Evolutionary conservation across 2,888 invertebrate species (phyloP).

Genomic region (Helicoverpa assulta): DNA sequence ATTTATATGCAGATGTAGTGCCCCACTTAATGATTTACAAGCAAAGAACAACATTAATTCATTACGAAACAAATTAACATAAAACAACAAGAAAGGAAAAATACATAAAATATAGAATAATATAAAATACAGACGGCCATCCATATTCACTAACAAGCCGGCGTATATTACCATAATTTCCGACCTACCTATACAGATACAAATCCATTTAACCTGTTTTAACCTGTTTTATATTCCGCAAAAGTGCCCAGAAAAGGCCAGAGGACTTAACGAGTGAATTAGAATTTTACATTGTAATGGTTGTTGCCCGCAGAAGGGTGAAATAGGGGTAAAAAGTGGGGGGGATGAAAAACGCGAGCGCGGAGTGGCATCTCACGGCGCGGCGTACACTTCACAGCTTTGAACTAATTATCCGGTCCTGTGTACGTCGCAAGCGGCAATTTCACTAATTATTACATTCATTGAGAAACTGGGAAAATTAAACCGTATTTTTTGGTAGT

Average conservation of each 20-base stretch:
- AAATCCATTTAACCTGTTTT: slow-evolving; percentile 75
- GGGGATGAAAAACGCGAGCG: slow-evolving; percentile 48
- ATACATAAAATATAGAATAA: slow-evolving; percentile 60
- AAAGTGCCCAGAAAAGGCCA: slow-evolving; percentile 74
- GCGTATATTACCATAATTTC: slow-evolving; percentile 67
- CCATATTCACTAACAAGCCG: slow-evolving; percentile 64
- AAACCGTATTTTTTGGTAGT: slow-evolving; percentile 54
- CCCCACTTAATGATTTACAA: slow-evolving; percentile 50
- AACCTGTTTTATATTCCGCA: slow-evolving; percentile 76
- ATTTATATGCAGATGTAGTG: slow-evolving; percentile 51
- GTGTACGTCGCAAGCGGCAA: slow-evolving; percentile 56
- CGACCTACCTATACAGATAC: slow-evolving; percentile 66
- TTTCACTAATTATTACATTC: slow-evolving; percentile 66
- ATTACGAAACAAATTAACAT: slow-evolving; percentile 56
- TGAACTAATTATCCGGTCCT: slow-evolving; percentile 68
- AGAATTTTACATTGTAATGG: slow-evolving; percentile 83
- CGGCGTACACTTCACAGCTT: slow-evolving; percentile 60
- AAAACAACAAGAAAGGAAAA: slow-evolving; percentile 56
- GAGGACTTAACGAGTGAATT: slow-evolving; percentile 81
- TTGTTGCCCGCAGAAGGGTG: slow-evolving; percentile 59
- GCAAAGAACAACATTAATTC: slow-evolving; percentile 55
- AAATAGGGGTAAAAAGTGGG: slow-evolving; percentile 57
- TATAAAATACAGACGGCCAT: slow-evolving; percentile 54
- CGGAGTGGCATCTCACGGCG: slow-evolving; percentile 52
- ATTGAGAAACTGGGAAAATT: slow-evolving; percentile 54